Evolutionary conservation across 2,113 vertebrate species (phyloP), one percentile per base, ranked within the genome.

Genomic region (Hypanus sabinus): DNA sequence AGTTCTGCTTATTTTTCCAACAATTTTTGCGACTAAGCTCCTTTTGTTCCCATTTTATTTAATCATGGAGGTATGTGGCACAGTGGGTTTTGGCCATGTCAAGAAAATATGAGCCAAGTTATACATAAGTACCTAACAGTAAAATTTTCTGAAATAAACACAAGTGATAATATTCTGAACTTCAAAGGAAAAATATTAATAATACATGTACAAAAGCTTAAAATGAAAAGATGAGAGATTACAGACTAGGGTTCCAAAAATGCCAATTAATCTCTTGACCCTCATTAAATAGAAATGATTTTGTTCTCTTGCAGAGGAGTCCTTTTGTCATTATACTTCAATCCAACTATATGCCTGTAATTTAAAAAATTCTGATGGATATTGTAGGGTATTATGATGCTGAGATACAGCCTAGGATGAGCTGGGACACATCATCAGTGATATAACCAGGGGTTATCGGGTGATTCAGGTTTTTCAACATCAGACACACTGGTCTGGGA

Each of bases 321-420:
- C 85, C 60, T 90, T 90, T 85, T 85, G 55, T 85, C 60, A 20
- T 33, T 90, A 73, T 73, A 73, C 85, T 90, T 68, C n/a, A 33
- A 27, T 90, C 60, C 14, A 20, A 33, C 7, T 65, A n/a, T 90
- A 65, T 24, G n/a, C 62, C 85, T 20, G 30, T 90, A 62, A 46
- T 46, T 46, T 46, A 1, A 46, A 46, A 46, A 46, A 46, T 46
- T 46, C 46, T 46, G 46, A 46, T 46, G 46, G 46, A 46, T 46
- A 46, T 46, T 46, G 46, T 46, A 3, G 46, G 2, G 46, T 46
- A 46, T 46, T 46, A 46, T 46, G 46, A 46, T 46, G 46, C 46
- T 3, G 1, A 46, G 46, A 46, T 46, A 46, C 46, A 46, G 46
- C 46, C 2, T 46, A 46, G 46, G 46, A 46, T 46, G 4, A 3